These are phyloP conservation scores for Trichopoda pennipes DNA, from an alignment of 2,888 invertebrate genomes.

Conservation along the genomic window DNA sequence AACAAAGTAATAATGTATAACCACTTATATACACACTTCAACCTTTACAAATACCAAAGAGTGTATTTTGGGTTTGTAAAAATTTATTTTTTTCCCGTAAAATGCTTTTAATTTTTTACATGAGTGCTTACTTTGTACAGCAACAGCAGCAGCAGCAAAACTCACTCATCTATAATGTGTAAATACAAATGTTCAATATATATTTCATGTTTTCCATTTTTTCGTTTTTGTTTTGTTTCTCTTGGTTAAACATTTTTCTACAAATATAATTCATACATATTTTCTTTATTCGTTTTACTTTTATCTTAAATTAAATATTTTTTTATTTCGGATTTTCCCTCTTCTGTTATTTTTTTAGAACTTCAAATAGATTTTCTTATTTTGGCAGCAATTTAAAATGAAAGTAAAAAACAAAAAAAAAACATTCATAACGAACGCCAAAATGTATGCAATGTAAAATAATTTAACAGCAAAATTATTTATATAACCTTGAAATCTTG, in stretches of 20 bases:
- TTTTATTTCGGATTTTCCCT: background rate
- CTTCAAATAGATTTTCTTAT: constrained; percentile 37
- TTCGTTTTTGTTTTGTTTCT: background rate
- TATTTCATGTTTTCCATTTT: constrained; percentile 5
- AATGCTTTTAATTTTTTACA: constrained; percentile 64
- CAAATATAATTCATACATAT: constrained; percentile 29
- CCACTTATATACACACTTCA: constrained; percentile 11
- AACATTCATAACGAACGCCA: constrained; percentile 38
- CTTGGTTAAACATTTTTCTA: background rate
- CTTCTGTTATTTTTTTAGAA: constrained; percentile 16
- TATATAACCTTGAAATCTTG: constrained; percentile 59
- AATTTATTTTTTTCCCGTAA: constrained; percentile 32
- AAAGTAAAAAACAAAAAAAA: constrained; percentile 18
- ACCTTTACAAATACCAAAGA: constrained; percentile 13
- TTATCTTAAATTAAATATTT: constrained; percentile 20
- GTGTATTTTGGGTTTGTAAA: constrained; percentile 24
- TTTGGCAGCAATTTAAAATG: constrained; percentile 38
- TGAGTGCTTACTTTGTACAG: constrained; percentile 61
- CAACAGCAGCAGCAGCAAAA: constrained; percentile 36
- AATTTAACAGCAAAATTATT: constrained; percentile 47
- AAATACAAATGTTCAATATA: constrained; percentile 59
- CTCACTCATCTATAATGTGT: constrained; percentile 56
- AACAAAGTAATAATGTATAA: constrained; percentile 39
- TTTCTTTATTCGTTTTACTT: constrained; percentile 16
- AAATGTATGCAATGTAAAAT: constrained; percentile 60